Conservation (phyloP, 2,797 vertebrate genomes). For the Semotilus atromaculatus region DNA sequence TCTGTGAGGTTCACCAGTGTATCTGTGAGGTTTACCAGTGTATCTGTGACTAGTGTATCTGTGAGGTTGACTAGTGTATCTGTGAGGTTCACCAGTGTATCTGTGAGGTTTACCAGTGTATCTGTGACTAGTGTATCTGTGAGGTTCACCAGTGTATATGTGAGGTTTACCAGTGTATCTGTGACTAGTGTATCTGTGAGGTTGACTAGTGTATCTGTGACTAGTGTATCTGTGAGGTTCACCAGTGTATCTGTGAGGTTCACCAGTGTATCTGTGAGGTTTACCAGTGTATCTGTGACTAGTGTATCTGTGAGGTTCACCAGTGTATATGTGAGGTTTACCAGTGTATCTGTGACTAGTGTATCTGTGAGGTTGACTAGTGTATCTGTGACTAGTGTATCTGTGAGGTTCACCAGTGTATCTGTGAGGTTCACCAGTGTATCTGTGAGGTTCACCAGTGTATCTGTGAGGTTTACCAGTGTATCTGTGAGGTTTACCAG, state of each 20-base stretch:
- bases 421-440: neutral
- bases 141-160: too few species aligned
- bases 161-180: neutral
- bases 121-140: neutral
- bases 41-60: too few species aligned
- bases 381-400: neutral
- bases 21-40: neutral
- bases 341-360: neutral
- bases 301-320: neutral
- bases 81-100: neutral
- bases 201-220: neutral
- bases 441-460: neutral
- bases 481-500: neutral
- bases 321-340: too few species aligned
- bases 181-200: too few species aligned
- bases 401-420: neutral
- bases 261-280: neutral
- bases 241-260: neutral
- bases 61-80: neutral
- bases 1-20: neutral
- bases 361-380: neutral
- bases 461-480: neutral
- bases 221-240: neutral
- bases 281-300: neutral
- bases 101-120: neutral